Conservation (phyloP, 2,113 vertebrate species). For the Parus major region DNA sequence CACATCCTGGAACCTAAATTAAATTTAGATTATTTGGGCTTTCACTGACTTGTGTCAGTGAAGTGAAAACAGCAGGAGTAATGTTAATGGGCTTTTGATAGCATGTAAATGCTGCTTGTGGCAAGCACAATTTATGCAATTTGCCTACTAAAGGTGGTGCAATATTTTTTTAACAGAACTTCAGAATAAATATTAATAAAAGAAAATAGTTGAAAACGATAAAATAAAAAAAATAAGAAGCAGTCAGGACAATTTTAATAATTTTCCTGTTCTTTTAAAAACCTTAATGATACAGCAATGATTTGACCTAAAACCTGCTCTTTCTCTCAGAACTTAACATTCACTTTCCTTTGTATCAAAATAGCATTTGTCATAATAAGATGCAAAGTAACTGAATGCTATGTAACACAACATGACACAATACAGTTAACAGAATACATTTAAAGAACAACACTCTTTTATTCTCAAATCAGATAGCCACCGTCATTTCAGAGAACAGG, state of each 20-base stretch:
- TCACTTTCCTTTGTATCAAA: constrained; percentile 30
- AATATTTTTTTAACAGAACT: neutral
- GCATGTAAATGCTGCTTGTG: neutral
- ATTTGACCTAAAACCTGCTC: constrained; percentile 11
- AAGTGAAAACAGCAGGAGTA: constrained; percentile 26
- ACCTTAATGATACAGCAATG: neutral
- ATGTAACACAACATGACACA: constrained; percentile 47
- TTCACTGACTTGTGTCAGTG: neutral
- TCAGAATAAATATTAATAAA: neutral
- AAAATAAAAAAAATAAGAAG: neutral
- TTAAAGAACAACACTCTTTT: constrained; percentile 32
- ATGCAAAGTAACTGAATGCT: constrained; percentile 48
- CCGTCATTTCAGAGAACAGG: constrained; percentile 41
- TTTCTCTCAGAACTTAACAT: constrained; percentile 3
- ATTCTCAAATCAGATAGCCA: constrained; percentile 49
- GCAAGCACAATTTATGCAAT: neutral
- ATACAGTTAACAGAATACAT: constrained; percentile 54
- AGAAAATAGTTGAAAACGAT: neutral
- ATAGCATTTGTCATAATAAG: constrained; percentile 46
- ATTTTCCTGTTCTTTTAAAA: constrained; percentile 2
- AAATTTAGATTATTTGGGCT: constrained; percentile 23
- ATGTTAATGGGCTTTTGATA: constrained; percentile 35
- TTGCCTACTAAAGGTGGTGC: neutral
- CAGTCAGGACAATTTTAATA: neutral
- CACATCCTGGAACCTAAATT: constrained; percentile 2